phyloP scores from a whole-genome alignment of 2,113 vertebrate genomes.

The Trachemys scripta region DNA sequence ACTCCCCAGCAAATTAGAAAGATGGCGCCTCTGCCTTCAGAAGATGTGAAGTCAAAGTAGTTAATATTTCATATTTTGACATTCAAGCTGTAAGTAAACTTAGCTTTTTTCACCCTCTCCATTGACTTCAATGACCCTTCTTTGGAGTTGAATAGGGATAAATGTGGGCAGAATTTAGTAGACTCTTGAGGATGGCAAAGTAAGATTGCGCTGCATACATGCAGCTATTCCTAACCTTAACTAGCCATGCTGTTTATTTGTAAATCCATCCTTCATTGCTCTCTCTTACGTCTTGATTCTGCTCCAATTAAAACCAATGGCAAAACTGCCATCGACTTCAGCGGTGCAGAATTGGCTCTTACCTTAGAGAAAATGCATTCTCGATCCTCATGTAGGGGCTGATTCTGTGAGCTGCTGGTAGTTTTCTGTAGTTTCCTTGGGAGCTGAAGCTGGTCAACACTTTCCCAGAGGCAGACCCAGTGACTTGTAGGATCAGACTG shows the following conservation, averaged over 20 bases:
- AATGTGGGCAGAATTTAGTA: background rate
- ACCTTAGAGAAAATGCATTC: background rate
- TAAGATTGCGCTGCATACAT: background rate
- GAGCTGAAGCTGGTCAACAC: background rate
- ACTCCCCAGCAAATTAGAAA: no score
- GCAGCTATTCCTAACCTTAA: background rate
- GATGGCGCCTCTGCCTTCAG: background rate
- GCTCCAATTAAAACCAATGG: background rate
- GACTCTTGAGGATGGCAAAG: background rate
- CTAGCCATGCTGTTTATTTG: background rate
- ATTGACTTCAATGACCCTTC: background rate
- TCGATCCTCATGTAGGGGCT: background rate
- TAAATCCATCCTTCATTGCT: background rate
- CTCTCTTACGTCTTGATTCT: background rate
- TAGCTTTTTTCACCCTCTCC: background rate
- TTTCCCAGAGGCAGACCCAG: background rate
- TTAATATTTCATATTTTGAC: background rate
- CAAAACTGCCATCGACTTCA: background rate
- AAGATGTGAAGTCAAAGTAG: background rate
- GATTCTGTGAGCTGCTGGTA: background rate
- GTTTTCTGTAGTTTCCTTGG: background rate
- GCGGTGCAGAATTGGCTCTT: background rate
- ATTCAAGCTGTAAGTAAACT: background rate
- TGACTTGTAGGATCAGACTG: background rate
- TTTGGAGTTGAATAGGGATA: background rate